Base-by-base conservation (phyloP, 2,797 vertebrate species). In the Morus bassanus region DNA sequence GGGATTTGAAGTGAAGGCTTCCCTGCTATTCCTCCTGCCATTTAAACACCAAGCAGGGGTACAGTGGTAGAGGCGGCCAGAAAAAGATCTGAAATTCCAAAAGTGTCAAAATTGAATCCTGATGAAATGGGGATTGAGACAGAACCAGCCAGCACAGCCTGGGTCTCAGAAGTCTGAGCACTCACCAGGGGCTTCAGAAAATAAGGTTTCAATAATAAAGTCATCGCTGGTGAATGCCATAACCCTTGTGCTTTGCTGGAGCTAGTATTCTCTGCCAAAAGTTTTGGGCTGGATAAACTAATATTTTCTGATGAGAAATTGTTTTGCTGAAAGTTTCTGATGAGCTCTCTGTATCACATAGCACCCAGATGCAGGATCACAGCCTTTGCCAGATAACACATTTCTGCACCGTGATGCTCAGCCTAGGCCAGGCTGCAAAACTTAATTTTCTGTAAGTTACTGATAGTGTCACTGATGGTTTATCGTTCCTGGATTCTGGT, bases 1-100 rank as follows among this genome's bases (percentile, higher is more conserved):
- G 77, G 59, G 70, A 82, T 89, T 94, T 87, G 74, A 84, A 85
- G 59, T 3, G 45, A 95, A 88, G 74, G 59, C n/a, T 96, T 89
- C 81, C 54, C 90, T 87, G 70, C 83, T 91, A 7, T 94, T 86
- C 45, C 77, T 84, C 77, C 88, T 92, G 86, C 65, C 70, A n/a
- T 83, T 93, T 76, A 70, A 93, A 85, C 84, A 80, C 46, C 35
- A 69, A 74, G 84, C 51, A 92, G 72, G n/a, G 72, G 56, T 74
- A 70, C 51, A 78, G 21, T 74, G 78, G 73, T 28, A 75, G 63
- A 91, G 50, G 28, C 0, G 3, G 73, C n/a, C 79, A 94, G 76
- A 95, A 95, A 95, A 83, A 94, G 82, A 89, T 77, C 12, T 51
- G 86, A 91, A 91, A 73, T 63, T 85, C 94, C n/a, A 23, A 18